Base-by-base conservation (phyloP, 2,797 vertebrate species). In the Pseudochirops cupreus region DNA sequence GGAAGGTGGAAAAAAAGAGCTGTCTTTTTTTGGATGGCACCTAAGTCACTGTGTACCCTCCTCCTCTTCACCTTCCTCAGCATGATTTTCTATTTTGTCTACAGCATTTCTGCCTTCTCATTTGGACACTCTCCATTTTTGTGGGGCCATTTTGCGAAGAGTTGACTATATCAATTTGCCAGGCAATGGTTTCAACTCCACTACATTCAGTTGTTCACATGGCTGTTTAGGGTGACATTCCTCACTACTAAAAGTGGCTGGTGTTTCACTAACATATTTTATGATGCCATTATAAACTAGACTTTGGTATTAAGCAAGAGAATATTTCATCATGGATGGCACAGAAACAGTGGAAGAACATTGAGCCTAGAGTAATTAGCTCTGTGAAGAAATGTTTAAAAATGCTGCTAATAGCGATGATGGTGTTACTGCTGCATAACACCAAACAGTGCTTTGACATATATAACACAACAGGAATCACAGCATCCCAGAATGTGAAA, bases 331-430 rank as follows among this genome's bases (percentile, higher is more conserved):
- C 95, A 33, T 94, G 92, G 56, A 94, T 94, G 54, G 7, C 31
- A 90, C 52, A 97, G 89, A 95, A 95, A 5, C 3, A 87, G 93
- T 93, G 92, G 14, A 82, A 93, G 50, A 92, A 14, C 9, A 53
- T 5, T 97, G 92, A 94, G 91, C 29, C 95, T 95, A 1, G 50
- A 91, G 12, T 52, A 92, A 87, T 95, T 91, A 96, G 54, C 91
- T 92, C 28, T 94, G 26, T 57, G 95, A 95, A 95, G 94, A 94
- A 94, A 95, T 95, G 26, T 91, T 94, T 95, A 93, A 96, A 55
- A 91, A 29, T 96, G 95, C 92, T 67, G 4, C 92, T 92, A 96
- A 95, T 91, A 94, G 28, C 92, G 91, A 96, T 74, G 91, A 95
- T 96, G 56, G 91, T n/a, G 94, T 94, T 97, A 95, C 87, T 58